Base-by-base conservation (phyloP, 2,797 vertebrate genomes). In the Syngnathus acus region DNA sequence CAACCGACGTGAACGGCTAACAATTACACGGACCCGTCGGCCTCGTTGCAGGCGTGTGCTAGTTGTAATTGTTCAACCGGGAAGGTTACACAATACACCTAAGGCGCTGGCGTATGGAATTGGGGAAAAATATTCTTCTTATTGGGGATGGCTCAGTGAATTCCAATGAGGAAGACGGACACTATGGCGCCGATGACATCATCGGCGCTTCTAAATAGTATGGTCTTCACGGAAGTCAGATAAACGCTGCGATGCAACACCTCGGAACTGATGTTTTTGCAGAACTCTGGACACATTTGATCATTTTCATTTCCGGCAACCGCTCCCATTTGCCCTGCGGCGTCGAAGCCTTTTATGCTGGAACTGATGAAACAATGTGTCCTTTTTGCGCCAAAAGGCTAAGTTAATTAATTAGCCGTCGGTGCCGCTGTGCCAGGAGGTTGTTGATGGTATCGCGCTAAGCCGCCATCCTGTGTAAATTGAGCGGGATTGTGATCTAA, bases 401-500 rank as follows among this genome's bases (percentile, higher is more conserved):
- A 77, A 87, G 78, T 85, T 85, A 87, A 89, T 88, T 89, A 86
- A 89, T 88, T 85, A 88, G 75, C 78, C 77, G 74, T 80, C 80
- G 75, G 73, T 80, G 80, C 81, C 43, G 64, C 75, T 53, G 81
- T 82, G 83, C 77, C 75, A 82, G 74, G 78, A 87, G 84, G 82
- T 87, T 84, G 86, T 80, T 86, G 87, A 89, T 88, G 83, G 81
- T 88, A 89, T 91, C 87, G 43, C 74, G 62, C 82, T 87, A 85
- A 86, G 79, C 82, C 72, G 70, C 72, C 86, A 80, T 88, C 81
- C 83, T 80, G 85, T 90, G 80, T 86, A 89, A 90, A 91, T 90
- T 87, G 86, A 85, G 80, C 72, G 72, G 84, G 90, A 91, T 91
- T 89, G 83, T 82, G 83, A 91, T 91, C 88, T 84, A 84, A 87